phyloP scores from a whole-genome alignment of 1,140 invertebrate species.

The Drosophila melanica region DNA sequence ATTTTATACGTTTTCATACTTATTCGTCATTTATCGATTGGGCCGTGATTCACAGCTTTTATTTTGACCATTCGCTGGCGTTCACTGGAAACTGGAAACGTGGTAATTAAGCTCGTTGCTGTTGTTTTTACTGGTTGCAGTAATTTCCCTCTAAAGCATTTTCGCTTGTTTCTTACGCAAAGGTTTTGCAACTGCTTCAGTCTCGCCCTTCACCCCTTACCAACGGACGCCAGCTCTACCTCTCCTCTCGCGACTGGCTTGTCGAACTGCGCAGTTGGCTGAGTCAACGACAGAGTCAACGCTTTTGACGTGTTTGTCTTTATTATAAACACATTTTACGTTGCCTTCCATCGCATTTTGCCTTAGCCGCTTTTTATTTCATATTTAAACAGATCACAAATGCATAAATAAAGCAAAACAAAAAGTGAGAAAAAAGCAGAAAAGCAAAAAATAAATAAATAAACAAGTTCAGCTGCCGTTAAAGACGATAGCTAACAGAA shows the following conservation, averaged over 20 bases:
- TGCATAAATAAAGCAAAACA: constrained; percentile 26
- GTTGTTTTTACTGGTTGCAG: constrained; percentile 9
- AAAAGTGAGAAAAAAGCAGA: constrained; percentile 8
- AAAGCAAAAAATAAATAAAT: constrained; percentile 8
- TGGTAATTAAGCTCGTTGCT: constrained; percentile 45
- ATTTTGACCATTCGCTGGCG: constrained; percentile 4
- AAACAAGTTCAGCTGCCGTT: constrained; percentile 75
- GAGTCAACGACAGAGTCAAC: constrained; percentile 53
- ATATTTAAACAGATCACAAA: constrained; percentile 71
- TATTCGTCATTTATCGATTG: constrained; percentile 22
- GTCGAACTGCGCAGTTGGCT: constrained; percentile 59
- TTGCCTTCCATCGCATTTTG: constrained; percentile 56
- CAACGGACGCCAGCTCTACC: background rate
- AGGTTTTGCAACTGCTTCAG: constrained; percentile 26
- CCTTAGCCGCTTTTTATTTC: constrained; percentile 36
- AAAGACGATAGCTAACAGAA: constrained; percentile 36
- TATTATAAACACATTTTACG: constrained; percentile 76
- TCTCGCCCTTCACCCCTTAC: constrained; percentile 2
- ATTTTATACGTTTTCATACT: constrained; percentile 10
- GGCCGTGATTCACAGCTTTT: constrained; percentile 13
- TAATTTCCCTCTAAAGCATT: constrained; percentile 14
- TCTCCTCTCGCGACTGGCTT: constrained; percentile 13
- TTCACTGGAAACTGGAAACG: constrained; percentile 15
- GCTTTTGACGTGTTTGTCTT: constrained; percentile 75
- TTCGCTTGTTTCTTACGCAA: constrained; percentile 8